These are phyloP conservation scores for Drosophila kepulauana DNA, from an alignment of 1,140 invertebrate genomes.

Conservation along the genomic window DNA sequence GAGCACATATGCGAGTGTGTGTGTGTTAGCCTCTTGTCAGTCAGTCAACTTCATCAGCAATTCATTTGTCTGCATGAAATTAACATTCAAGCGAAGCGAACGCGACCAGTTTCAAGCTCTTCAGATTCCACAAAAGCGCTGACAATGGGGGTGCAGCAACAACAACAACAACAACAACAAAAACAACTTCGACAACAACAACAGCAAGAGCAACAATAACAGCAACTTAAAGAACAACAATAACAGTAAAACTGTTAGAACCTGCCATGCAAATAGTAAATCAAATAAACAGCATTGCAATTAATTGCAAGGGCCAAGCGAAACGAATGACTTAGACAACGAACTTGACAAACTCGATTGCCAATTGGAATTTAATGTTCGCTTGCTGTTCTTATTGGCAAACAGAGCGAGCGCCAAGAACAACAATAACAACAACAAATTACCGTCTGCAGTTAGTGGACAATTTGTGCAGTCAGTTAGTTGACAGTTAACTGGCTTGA, in stretches of 20 bases:
- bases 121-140: slow-evolving; percentile 13
- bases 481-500: slow-evolving; percentile 24
- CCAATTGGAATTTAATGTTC: slow-evolving; percentile 3
- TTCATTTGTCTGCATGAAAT: slow-evolving; percentile 68
- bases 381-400: slow-evolving; percentile 52
- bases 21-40: slow-evolving; percentile 21
- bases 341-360: slow-evolving; percentile 33
- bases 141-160: slow-evolving; percentile 32
- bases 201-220: slow-evolving; percentile 14
- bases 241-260: slow-evolving; percentile 10
- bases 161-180: slow-evolving; percentile 6
- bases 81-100: slow-evolving; percentile 42
- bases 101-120: background rate
- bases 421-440: background rate
- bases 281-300: slow-evolving; percentile 33
- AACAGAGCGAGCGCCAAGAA: slow-evolving; percentile 46
- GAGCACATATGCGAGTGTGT: background rate
- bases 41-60: slow-evolving; percentile 36
- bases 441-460: slow-evolving; percentile 14
- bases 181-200: background rate
- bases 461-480: slow-evolving; percentile 37
- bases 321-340: slow-evolving; percentile 58
- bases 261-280: slow-evolving; percentile 25
- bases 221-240: background rate
- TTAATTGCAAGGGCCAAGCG: slow-evolving; percentile 35